phyloP scores from a whole-genome alignment of 2,888 invertebrate species.

The Alviniconcha strummeri region DNA sequence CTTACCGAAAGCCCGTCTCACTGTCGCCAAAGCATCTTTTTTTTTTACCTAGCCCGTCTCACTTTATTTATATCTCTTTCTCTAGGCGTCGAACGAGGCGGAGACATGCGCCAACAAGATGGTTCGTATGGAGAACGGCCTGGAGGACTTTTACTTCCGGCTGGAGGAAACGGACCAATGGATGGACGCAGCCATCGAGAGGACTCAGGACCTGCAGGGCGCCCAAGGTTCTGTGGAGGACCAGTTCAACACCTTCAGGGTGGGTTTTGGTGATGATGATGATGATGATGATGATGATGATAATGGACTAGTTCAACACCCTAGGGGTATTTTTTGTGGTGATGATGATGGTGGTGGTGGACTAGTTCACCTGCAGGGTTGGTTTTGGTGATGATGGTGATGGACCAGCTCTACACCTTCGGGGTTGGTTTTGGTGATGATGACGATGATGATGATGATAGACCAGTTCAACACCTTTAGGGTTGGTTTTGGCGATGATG shows the following conservation, averaged over 20 bases:
- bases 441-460: no score
- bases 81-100: constrained; percentile 59
- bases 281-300: no score
- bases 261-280: constrained; percentile 24
- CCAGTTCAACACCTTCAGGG: constrained; percentile 59
- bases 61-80: background rate
- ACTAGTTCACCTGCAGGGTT: constrained; percentile 56
- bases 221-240: constrained; percentile 51
- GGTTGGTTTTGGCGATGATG: constrained; percentile 39
- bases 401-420: constrained; percentile 52
- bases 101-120: constrained; percentile 72
- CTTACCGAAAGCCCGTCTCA: no score
- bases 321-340: no score
- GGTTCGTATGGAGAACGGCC: constrained; percentile 83
- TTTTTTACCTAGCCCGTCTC: no score
- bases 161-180: constrained; percentile 67
- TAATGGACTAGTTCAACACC: no score
- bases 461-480: constrained; percentile 55
- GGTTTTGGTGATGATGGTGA: no score
- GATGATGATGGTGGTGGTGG: constrained; percentile 38
- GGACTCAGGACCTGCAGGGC: constrained; percentile 56
- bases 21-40: no score
- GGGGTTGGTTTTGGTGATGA: no score
- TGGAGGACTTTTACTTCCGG: constrained; percentile 88
- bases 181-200: constrained; percentile 65